Evolutionary conservation across 2,113 vertebrate species (phyloP), one percentile per base, ranked within the genome.

Genomic region (Leuciscus idus): DNA sequence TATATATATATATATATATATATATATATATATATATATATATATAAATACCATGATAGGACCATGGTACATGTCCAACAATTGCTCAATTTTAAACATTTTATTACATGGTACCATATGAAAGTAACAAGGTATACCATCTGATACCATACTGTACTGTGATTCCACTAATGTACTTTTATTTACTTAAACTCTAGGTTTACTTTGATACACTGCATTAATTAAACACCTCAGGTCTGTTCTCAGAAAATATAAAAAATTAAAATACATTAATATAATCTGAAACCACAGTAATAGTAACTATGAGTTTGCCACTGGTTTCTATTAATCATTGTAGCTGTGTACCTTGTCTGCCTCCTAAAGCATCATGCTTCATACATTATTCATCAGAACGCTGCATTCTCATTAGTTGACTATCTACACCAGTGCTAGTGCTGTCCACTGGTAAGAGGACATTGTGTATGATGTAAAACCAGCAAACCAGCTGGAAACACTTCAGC

Each of bases 401-500:
- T 72, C 30, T 83, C 68, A 52, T 64, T 64, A 83, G 75, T 52
- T 83, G 64, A 70, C 46, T 68, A n/a, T 70, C 79, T 52, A 70
- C 62, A 70, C 26, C 26, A 52, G 21, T 52, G 81, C 19, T 82
- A 52, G 28, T n/a, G 62, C 19, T 82, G 64, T 66, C 26, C 79
- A 11, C 79, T 66, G n/a, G 61, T 62, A 39, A 80, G 59, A 28
- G 9, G 61, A 26, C 43, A n/a, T 48, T 6, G 62, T 83, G 46
- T 72, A 21, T 84, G 82, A 83, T 73, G 82, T 59, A 84, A 72
- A 55, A 73, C 50, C 66, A 55, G 50, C 48, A 72, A 72, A 72
- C 4, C 81, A 73, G 81, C 50, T 57, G 50, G 82, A 84, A 83
- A 72, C 81, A 72, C 66, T 83, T 80, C 52, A 62, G 28, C 77